Conservation (phyloP, 2,888 invertebrate genomes). For the Standfussiana lucernea region DNA sequence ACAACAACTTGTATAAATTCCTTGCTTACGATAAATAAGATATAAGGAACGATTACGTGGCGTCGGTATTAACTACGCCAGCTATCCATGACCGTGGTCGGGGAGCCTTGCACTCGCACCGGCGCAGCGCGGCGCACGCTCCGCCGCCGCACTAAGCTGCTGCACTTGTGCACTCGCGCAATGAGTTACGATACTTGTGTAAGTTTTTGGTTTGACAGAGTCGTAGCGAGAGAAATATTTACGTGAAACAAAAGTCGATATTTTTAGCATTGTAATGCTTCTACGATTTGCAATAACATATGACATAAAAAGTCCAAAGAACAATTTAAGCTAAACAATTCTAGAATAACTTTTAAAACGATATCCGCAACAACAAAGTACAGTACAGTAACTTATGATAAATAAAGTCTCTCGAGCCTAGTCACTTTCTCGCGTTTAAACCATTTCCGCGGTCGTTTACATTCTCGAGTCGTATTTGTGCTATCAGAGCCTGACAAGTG, state of each 20-base stretch:
- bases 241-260: background rate
- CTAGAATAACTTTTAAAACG: background rate
- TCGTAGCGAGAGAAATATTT: background rate
- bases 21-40: constrained; percentile 55
- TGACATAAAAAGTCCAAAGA: background rate
- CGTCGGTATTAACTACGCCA: constrained; percentile 47
- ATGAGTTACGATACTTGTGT: constrained; percentile 20
- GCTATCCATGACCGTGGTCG: constrained; percentile 61
- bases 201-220: background rate
- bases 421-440: constrained; percentile 54
- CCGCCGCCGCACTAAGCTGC: constrained; percentile 36
- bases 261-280: background rate
- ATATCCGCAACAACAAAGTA: background rate
- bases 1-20: constrained; percentile 41
- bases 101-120: constrained; percentile 66
- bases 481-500: constrained; percentile 48
- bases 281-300: background rate
- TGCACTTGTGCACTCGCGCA: constrained; percentile 29
- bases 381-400: constrained; percentile 11
- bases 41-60: constrained; percentile 61
- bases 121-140: constrained; percentile 36
- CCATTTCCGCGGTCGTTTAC: constrained; percentile 54
- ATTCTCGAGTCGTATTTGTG: constrained; percentile 46
- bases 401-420: constrained; percentile 18
- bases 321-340: background rate